phyloP scores from a whole-genome alignment of 2,888 invertebrate genomes.

The Platycheirus rosarum region DNA sequence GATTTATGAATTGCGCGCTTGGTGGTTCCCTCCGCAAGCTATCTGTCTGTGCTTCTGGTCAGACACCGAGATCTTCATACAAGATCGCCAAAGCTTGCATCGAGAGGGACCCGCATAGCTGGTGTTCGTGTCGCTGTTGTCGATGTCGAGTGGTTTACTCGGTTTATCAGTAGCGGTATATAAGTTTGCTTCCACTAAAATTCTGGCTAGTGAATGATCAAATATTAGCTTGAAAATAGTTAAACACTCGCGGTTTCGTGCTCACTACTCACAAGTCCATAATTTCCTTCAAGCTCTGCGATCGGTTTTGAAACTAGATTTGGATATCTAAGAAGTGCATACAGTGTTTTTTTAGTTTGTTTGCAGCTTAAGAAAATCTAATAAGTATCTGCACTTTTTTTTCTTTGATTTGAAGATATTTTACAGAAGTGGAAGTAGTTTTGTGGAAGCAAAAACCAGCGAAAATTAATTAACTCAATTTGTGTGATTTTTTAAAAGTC shows the following conservation, averaged over 20 bases:
- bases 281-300: constrained; percentile 18
- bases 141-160: constrained; percentile 54
- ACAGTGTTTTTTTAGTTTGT: constrained; percentile 33
- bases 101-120: constrained; percentile 54
- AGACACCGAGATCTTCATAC: constrained; percentile 52
- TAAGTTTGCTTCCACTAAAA: constrained; percentile 76
- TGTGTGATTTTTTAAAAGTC: constrained; percentile 38
- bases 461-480: constrained; percentile 52
- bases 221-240: constrained; percentile 77
- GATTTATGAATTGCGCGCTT: constrained; percentile 67
- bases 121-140: constrained; percentile 40
- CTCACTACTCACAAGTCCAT: constrained; percentile 19
- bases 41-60: constrained; percentile 8
- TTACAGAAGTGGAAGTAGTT: constrained; percentile 13
- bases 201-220: constrained; percentile 81
- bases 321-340: constrained; percentile 34
- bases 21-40: constrained; percentile 44
- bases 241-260: constrained; percentile 41
- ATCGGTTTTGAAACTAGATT: constrained; percentile 24
- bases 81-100: constrained; percentile 55
- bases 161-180: constrained; percentile 67
- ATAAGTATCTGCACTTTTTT: not conserved
- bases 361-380: constrained; percentile 18
- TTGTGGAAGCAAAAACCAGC: constrained; percentile 6
- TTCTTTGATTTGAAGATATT: constrained; percentile 1